These are phyloP conservation scores for Glaucidium brasilianum DNA, from an alignment of 2,113 vertebrate genomes.

Conservation along the genomic window DNA sequence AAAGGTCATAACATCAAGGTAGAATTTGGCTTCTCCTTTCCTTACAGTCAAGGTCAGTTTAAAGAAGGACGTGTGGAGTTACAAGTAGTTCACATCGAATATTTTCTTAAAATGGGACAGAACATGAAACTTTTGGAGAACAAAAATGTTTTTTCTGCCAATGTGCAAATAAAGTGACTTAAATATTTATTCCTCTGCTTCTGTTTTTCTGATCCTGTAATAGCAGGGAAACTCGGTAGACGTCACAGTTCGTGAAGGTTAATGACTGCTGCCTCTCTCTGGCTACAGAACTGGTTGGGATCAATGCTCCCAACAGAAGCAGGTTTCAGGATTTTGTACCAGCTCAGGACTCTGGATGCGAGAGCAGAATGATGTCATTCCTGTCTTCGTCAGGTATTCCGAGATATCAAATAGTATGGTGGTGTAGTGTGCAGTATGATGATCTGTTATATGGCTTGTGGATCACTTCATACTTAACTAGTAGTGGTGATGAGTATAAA, in stretches of 20 bases:
- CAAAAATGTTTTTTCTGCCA: background rate
- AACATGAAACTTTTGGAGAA: background rate
- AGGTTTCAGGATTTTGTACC: background rate
- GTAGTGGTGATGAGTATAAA: background rate
- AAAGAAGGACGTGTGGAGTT: background rate
- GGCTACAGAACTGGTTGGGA: background rate
- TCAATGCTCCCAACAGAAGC: background rate
- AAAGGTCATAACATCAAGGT: background rate
- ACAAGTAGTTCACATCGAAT: background rate
- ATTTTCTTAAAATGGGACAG: background rate
- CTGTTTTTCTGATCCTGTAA: background rate
- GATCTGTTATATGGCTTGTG: fast-evolving
- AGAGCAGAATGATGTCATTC: background rate
- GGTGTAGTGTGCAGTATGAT: fast-evolving
- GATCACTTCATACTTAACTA: background rate
- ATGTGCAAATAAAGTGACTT: background rate
- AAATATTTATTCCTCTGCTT: background rate
- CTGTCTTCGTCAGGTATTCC: background rate
- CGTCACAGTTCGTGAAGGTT: background rate
- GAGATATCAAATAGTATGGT: fast-evolving
- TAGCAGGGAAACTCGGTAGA: background rate
- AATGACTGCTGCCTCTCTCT: background rate
- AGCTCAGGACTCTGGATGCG: background rate
- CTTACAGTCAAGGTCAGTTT: background rate
- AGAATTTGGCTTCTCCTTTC: background rate